Conservation (phyloP, 2,113 vertebrate species). For the Hassar affinis region DNA sequence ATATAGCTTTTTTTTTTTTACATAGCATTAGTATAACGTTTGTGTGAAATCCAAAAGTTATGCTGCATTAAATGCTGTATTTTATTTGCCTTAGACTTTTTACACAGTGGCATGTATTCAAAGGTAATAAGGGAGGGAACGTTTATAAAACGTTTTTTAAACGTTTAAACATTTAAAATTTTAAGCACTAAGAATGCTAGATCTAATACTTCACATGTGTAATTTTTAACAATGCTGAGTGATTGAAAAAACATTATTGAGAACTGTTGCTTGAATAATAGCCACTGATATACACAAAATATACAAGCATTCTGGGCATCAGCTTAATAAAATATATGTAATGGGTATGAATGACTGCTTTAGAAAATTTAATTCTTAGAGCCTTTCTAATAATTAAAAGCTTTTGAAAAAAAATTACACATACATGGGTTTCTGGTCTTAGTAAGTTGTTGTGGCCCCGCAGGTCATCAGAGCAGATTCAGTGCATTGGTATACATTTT, state of each 20-base stretch:
- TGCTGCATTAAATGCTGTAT: not conserved
- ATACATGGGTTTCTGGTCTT: not conserved
- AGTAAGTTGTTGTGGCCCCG: not conserved
- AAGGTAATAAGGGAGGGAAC: no score
- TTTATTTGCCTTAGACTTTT: not conserved
- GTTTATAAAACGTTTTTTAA: not conserved
- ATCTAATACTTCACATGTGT: not conserved
- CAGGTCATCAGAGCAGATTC: not conserved
- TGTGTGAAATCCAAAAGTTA: not conserved
- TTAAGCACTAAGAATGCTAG: not conserved
- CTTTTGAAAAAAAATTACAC: not conserved
- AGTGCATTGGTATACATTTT: not conserved
- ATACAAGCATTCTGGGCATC: not conserved
- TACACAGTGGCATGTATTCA: not conserved
- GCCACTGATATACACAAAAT: not conserved
- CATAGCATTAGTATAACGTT: not conserved
- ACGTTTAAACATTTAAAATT: no score
- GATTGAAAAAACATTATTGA: not conserved
- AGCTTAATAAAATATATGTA: not conserved
- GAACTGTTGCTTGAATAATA: not conserved
- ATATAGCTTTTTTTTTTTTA: not conserved
- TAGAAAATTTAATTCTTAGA: not conserved
- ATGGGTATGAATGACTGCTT: not conserved
- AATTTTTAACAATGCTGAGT: not conserved
- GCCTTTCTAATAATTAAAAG: not conserved